phyloP scores from a whole-genome alignment of 2,113 vertebrate genomes.

The Platysternon megacephalum region DNA sequence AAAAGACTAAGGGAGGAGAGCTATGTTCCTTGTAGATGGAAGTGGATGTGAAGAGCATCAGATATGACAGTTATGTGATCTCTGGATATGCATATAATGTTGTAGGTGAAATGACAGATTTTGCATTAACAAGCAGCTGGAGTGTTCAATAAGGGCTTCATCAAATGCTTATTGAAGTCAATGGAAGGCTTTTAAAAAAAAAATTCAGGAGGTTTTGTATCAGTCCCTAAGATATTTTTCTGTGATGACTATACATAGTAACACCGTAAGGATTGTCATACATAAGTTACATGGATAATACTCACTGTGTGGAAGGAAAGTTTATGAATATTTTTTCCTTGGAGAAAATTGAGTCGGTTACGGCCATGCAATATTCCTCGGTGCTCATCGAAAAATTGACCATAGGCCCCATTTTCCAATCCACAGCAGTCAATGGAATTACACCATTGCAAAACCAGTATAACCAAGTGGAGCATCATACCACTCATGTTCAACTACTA shows the following conservation, averaged over 20 bases:
- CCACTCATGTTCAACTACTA: background rate
- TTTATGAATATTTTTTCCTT: background rate
- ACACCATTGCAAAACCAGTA: background rate
- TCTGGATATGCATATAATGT: fast-evolving
- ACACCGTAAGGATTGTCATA: background rate
- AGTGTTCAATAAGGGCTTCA: background rate
- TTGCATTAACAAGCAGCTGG: background rate
- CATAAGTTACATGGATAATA: background rate
- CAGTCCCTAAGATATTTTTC: background rate
- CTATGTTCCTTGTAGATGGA: background rate
- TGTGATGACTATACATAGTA: background rate
- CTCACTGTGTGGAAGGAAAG: background rate
- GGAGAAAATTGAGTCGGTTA: background rate
- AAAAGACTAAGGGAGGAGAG: background rate
- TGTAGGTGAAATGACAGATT: background rate
- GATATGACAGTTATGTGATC: background rate
- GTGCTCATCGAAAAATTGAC: background rate
- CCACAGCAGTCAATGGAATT: background rate
- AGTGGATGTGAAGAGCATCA: background rate
- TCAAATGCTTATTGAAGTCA: fast-evolving
- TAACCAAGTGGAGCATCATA: fast-evolving
- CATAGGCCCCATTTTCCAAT: background rate
- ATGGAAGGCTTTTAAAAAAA: background rate
- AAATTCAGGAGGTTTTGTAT: background rate
- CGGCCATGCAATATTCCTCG: background rate